phyloP scores from a whole-genome alignment of 2,888 invertebrate genomes.

The Drosophila koepferae region DNA sequence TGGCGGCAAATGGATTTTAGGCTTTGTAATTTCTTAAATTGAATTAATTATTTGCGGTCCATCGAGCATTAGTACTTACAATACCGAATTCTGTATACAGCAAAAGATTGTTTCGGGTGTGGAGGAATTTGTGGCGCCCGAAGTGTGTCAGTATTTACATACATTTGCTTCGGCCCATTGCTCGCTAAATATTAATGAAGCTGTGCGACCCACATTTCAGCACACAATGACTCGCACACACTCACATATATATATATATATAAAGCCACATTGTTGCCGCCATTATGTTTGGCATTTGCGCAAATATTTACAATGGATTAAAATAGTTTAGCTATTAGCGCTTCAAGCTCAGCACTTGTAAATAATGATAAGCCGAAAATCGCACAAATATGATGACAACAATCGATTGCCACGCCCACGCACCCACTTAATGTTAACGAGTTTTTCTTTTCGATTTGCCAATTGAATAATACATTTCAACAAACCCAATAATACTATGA shows the following conservation, averaged over 20 bases:
- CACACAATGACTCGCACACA: slow-evolving; percentile 21
- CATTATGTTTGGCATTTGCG: slow-evolving; percentile 45
- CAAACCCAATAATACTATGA: background rate
- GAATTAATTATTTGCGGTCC: slow-evolving; percentile 55
- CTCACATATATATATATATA: background rate
- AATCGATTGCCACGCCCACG: slow-evolving; percentile 54
- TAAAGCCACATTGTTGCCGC: slow-evolving; percentile 6
- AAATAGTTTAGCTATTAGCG: slow-evolving; percentile 67
- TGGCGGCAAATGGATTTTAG: slow-evolving; percentile 23
- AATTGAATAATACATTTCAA: slow-evolving; percentile 25
- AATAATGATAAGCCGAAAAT: slow-evolving; percentile 76
- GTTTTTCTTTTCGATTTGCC: slow-evolving; percentile 37
- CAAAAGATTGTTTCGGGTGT: background rate
- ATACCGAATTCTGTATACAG: slow-evolving; percentile 4
- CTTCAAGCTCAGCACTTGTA: slow-evolving; percentile 53
- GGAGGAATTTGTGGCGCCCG: background rate
- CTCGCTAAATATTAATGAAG: slow-evolving; percentile 58
- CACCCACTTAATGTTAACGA: slow-evolving; percentile 31
- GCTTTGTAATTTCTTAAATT: slow-evolving; percentile 30
- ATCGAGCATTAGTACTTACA: slow-evolving; percentile 14
- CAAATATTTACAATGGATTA: slow-evolving; percentile 69
- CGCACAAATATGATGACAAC: slow-evolving; percentile 61
- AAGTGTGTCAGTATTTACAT: slow-evolving; percentile 49
- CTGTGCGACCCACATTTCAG: slow-evolving; percentile 43
- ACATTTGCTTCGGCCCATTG: slow-evolving; percentile 31